Base-by-base conservation (phyloP, 2,888 invertebrate genomes). In the Dynastes maya region DNA sequence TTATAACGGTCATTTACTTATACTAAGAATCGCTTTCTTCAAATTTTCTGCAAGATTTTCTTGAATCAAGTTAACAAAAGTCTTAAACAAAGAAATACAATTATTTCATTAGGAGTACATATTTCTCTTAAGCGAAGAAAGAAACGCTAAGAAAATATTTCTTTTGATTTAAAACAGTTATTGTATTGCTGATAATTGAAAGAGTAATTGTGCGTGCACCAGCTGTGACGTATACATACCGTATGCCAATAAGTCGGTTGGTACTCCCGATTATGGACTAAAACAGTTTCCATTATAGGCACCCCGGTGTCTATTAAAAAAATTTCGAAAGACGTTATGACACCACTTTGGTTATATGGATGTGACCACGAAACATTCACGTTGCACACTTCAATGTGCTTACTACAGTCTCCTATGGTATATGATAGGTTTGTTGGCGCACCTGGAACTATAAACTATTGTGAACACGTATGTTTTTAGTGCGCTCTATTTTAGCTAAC, bases 311-410 rank as follows among this genome's bases (percentile, higher is more conserved):
- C 83, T 76, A 85, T 85, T 58, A 88, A 79, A 29, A 86, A 80
- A 4, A 88, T 83, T 70, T 86, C 84, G 79, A 88, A 88, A 13
- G 81, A 78, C 6, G 83, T 85, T 53, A 88, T 88, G 2, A 85
- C 83, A 16, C 85, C 86, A 80, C 85, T 87, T 79, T 86, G 87
- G 67, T 85, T 61, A 72, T 85, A 85, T 0, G 88, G 88, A 83
- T 88, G 88, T 6, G 79, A 40, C 88, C 88, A 88, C 61, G 83
- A 85, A 49, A 88, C 80, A 78, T 87, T 87, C 51, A 88, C 79
- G 80, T 86, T 82, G 55, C 88, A 88, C 78, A 84, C 85, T 74
- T 86, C 85, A 0, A 80, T 81, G 13, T 65, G 77, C 9, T 81
- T 58, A 27, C 82, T 81, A 80, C 87, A 87, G 61, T 86, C 83